Evolutionary conservation across 1,140 invertebrate species (phyloP), one percentile per base, ranked within the genome.

Genomic region (Drosophila mojavensis): DNA sequence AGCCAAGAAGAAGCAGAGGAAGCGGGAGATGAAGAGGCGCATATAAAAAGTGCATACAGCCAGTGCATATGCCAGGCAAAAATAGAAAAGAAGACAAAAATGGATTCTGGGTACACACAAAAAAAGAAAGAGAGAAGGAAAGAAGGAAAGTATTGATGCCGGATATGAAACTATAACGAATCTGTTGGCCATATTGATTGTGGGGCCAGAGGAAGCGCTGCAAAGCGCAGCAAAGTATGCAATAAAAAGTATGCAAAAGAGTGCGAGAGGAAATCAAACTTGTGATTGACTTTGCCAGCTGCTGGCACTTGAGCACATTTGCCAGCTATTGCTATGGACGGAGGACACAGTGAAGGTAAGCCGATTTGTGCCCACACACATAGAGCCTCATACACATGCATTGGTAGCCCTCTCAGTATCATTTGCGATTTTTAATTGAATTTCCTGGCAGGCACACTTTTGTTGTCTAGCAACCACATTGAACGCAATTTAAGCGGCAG

Each of bases 101-200:
- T 39, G 9, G 36, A 39, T 39, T 39, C 36, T 13, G 36, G 36
- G 36, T 24, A 24, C 7, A 47, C 43, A 47, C 43, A 39, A 33
- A 43, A 53, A 61, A 63, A 39, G 64, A 17, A 17, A 58, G 17
- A 17, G 17, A 30, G 20, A 43, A 51, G 36, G 15, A 7, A 50
- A 5, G 33, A 17, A 58, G 17, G 28, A 39, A 58, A 36, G 15
- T 17, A 17, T 55, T 39, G 15, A 17, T 60, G 58, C 39, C 48
- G 78, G 67, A 77, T 68, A 77, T 80, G 81, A 79, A 84, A 84
- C 63, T 76, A 80, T 84, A 84, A 84, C 81, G 81, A 70, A 71
- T 69, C 73, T 69, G 63, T 50, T 58, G 84, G 81, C 61, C 81
- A 67, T 72, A 79, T 79, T 77, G 81, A 82, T 72, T 75, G 60